Evolutionary conservation across 2,888 invertebrate genomes (phyloP).

Genomic region (Chalcis sispes): DNA sequence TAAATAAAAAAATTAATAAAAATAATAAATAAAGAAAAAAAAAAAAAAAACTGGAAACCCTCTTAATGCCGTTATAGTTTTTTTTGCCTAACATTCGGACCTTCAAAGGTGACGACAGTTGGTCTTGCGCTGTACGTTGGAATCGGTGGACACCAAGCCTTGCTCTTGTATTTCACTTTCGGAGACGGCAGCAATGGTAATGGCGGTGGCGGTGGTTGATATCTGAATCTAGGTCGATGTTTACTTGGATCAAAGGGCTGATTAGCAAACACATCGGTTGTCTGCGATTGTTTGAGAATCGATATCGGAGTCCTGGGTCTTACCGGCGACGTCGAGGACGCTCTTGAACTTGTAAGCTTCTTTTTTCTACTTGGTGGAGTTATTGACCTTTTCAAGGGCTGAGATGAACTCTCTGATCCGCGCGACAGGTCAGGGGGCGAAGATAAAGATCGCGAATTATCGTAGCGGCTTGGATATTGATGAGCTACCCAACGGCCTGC

Average conservation of each 20-base stretch:
- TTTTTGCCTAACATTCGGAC: conserved; percentile 76
- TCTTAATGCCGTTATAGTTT: conserved; percentile 18
- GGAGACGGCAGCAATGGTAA: conserved; percentile 69
- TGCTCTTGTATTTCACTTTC: conserved; percentile 74
- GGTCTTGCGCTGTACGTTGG: conserved; percentile 79
- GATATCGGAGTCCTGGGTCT: conserved; percentile 72
- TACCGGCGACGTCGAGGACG: conserved; percentile 62
- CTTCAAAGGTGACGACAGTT: conserved; percentile 84
- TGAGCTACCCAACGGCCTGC: conserved; percentile 90
- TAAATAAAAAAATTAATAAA: conserved; percentile 18
- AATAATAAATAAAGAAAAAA: conserved; percentile 43
- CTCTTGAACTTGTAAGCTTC: conserved; percentile 49
- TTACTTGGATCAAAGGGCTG: conserved; percentile 86
- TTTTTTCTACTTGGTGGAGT: conserved; percentile 56
- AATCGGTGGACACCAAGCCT: conserved; percentile 77
- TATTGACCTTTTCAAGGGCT: conserved; percentile 47
- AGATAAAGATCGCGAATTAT: conserved; percentile 82
- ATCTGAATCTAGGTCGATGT: conserved; percentile 86
- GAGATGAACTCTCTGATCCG: conserved; percentile 18
- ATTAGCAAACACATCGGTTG: conserved; percentile 78
- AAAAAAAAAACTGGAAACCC: conserved; percentile 60
- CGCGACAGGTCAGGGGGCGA: conserved; percentile 73
- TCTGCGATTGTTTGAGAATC: conserved; percentile 69
- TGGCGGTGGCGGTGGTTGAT: conserved; percentile 83
- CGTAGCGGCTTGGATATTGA: conserved; percentile 83